Percentiles rank a stretch among this genome's conserved stretches.
phyloP scores from a whole-genome alignment of 2,113 vertebrate genomes.

The Elephas maximus region DNA sequence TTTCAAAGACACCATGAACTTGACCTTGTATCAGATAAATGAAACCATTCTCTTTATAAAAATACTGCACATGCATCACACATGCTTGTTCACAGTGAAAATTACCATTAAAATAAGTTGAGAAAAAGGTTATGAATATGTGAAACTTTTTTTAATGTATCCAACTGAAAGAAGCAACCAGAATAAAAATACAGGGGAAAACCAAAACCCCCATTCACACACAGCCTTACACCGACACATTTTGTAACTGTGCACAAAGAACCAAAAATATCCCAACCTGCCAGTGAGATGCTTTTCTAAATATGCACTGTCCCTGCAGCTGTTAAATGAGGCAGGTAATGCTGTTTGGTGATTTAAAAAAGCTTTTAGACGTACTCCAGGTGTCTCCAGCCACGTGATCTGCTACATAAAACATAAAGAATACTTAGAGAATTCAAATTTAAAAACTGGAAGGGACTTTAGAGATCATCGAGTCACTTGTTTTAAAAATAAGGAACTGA shows the following conservation, averaged over 20 bases:
- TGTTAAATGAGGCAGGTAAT: neutral
- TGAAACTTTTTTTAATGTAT: neutral
- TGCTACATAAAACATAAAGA: neutral
- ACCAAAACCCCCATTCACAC: neutral
- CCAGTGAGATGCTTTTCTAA: neutral
- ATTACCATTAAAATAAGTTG: neutral
- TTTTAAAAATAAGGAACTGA: conserved; percentile 18
- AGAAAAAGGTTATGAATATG: neutral
- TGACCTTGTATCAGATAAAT: neutral
- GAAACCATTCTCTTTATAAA: neutral
- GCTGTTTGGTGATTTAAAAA: neutral
- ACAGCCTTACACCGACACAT: neutral
- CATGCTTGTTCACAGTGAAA: neutral
- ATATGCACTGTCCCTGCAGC: neutral
- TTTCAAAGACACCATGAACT: neutral
- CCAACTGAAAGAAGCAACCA: neutral
- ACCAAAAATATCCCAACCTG: neutral
- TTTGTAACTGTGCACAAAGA: neutral
- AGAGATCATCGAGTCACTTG: neutral
- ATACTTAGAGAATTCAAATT: neutral
- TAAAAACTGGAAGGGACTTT: neutral
- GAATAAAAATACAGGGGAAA: neutral
- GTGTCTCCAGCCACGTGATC: neutral
- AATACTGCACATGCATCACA: neutral
- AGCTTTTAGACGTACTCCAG: neutral